Conservation (phyloP, 1,140 invertebrate species). For the Ceratitis capitata region DNA sequence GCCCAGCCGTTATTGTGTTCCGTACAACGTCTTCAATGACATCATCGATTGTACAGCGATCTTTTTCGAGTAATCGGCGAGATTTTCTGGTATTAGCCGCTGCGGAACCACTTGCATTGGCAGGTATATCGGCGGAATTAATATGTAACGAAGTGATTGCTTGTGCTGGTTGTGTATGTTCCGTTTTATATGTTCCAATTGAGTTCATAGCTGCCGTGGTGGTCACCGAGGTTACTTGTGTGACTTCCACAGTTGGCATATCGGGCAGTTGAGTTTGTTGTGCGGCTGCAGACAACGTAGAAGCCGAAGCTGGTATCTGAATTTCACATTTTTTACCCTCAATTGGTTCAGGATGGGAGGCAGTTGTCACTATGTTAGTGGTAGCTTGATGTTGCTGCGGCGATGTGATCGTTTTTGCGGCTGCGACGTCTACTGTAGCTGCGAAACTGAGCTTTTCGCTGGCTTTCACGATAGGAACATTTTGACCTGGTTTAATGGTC, state of each 20-base stretch:
- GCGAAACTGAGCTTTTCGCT: slow-evolving; percentile 24
- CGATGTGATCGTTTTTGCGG: neutral
- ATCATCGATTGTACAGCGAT: slow-evolving; percentile 83
- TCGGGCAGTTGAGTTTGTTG: neutral
- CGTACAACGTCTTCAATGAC: slow-evolving; percentile 86
- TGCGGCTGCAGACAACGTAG: neutral
- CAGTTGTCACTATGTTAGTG: neutral
- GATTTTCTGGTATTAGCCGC: slow-evolving; percentile 81
- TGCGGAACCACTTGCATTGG: slow-evolving; percentile 70
- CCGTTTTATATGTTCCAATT: slow-evolving; percentile 17
- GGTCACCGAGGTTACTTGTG: neutral
- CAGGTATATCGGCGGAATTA: neutral
- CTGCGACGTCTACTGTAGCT: neutral
- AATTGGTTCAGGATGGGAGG: neutral
- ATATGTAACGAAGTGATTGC: neutral
- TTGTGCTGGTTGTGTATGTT: slow-evolving; percentile 42
- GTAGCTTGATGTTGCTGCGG: neutral
- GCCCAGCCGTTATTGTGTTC: slow-evolving; percentile 62
- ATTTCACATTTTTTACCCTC: neutral
- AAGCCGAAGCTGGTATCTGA: neutral
- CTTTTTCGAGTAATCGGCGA: slow-evolving; percentile 80
- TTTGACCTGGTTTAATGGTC: slow-evolving; percentile 79
- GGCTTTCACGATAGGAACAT: slow-evolving; percentile 41
- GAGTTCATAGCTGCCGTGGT: neutral
- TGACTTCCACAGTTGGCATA: neutral